Evolutionary conservation across 2,113 vertebrate species (phyloP).

Genomic region (Phasianus colchicus): DNA sequence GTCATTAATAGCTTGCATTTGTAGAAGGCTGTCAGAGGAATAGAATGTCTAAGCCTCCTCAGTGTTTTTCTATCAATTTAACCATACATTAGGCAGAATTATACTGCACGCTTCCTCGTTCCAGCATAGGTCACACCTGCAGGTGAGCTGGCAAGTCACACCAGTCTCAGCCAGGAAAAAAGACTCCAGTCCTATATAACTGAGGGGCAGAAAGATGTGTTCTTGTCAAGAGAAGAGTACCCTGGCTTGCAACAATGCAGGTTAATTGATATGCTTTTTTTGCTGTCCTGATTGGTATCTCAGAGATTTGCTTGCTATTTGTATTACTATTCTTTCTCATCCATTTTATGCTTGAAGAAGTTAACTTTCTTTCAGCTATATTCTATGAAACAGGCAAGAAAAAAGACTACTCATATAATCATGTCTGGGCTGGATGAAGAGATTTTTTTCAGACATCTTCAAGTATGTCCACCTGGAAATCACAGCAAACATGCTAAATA

Average conservation of each 20-base stretch:
- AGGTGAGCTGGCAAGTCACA: not conserved
- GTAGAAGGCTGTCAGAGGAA: conserved; percentile 29
- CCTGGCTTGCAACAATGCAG: not conserved
- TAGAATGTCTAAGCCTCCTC: not conserved
- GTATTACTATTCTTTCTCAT: not conserved
- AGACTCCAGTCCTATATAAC: rapidly evolving
- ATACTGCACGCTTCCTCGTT: not conserved
- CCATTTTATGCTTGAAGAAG: not conserved
- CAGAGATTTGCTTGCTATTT: not conserved
- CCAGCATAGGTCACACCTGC: not conserved
- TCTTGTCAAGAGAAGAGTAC: not conserved
- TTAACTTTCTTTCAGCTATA: not conserved
- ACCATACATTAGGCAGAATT: not conserved
- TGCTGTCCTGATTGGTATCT: not conserved
- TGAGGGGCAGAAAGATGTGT: not conserved
- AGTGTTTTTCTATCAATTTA: conserved; percentile 14
- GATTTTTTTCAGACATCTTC: conserved; percentile 20
- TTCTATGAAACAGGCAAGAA: not conserved
- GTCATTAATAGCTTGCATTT: conserved; percentile 40
- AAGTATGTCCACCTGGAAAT: not conserved
- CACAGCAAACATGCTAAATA: not conserved
- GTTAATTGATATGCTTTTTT: not conserved
- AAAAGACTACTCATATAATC: not conserved
- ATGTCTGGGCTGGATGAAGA: not conserved
- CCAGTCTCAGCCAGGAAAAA: not conserved